phyloP scores from a whole-genome alignment of 2,113 vertebrate genomes.

The Daubentonia madagascariensis region DNA sequence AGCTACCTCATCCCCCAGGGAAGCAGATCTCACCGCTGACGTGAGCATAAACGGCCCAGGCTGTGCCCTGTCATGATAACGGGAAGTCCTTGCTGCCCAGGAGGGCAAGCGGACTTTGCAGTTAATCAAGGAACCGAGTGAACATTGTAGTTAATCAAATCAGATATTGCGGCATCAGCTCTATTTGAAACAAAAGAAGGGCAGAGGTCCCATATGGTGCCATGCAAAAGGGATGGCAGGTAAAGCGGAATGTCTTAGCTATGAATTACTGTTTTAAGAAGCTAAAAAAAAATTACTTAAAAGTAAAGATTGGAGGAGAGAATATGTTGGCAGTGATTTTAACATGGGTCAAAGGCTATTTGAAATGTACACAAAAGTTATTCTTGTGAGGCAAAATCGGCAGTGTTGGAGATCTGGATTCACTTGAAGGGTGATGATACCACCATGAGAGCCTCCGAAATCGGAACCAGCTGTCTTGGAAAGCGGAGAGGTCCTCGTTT shows the following conservation, averaged over 20 bases:
- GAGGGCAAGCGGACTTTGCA: conserved; percentile 39
- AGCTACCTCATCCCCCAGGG: conserved; percentile 20
- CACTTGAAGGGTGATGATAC: not conserved
- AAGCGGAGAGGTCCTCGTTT: not conserved
- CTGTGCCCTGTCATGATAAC: not conserved
- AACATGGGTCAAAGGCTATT: not conserved
- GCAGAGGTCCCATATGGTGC: conserved; percentile 38
- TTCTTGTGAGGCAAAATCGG: not conserved
- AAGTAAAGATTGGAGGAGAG: no score
- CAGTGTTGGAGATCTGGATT: not conserved
- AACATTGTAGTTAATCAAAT: conserved; percentile 69
- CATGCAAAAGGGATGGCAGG: not conserved
- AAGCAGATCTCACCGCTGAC: not conserved
- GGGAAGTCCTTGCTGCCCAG: conserved; percentile 35
- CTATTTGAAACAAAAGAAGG: conserved; percentile 57
- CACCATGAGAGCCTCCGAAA: not conserved
- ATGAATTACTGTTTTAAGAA: not conserved
- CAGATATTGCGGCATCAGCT: conserved; percentile 63
- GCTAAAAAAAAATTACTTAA: not conserved
- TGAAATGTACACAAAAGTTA: not conserved
- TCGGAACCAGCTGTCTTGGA: not conserved
- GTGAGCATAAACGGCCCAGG: conserved; percentile 6
- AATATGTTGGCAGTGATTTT: not conserved
- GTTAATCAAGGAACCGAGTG: conserved; percentile 51
- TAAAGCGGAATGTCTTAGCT: not conserved